Evolutionary conservation across 2,113 vertebrate species (phyloP).

Genomic region (Gambusia affinis): DNA sequence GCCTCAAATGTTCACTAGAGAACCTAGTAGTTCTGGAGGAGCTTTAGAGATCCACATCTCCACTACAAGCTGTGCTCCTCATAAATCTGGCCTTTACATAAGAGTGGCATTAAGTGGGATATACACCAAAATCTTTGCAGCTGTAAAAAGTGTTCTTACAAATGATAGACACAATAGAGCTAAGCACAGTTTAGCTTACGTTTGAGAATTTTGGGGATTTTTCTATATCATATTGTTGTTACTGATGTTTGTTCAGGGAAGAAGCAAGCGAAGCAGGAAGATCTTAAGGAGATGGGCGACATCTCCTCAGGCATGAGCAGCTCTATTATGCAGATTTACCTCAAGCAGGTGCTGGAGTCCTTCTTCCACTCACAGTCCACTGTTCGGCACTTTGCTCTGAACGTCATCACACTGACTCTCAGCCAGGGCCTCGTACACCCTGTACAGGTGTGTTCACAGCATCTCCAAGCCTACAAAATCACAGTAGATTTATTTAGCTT

Average conservation of each 20-base stretch:
- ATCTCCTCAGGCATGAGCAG: conserved; percentile 99
- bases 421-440: conserved; percentile 98
- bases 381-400: conserved; percentile 94
- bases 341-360: conserved; percentile 98
- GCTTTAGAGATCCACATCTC: not conserved
- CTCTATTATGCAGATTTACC: conserved; percentile 99
- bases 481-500: not conserved
- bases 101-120: not conserved
- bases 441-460: conserved; percentile 86
- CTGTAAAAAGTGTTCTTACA: no score
- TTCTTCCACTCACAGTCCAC: conserved; percentile 95
- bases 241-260: conserved; percentile 84
- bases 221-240: not conserved
- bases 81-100: not conserved
- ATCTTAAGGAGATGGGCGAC: conserved; percentile 99
- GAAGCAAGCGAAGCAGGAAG: conserved; percentile 93
- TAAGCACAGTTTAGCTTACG: not conserved
- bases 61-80: not conserved
- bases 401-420: conserved; percentile 94
- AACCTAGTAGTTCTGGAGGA: not conserved
- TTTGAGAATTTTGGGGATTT: not conserved
- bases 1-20: no score
- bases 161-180: not conserved
- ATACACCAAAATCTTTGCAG: no score
- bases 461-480: not conserved